Conservation (phyloP, 2,797 vertebrate species). For the Microctenopoma stevenorrisi region DNA sequence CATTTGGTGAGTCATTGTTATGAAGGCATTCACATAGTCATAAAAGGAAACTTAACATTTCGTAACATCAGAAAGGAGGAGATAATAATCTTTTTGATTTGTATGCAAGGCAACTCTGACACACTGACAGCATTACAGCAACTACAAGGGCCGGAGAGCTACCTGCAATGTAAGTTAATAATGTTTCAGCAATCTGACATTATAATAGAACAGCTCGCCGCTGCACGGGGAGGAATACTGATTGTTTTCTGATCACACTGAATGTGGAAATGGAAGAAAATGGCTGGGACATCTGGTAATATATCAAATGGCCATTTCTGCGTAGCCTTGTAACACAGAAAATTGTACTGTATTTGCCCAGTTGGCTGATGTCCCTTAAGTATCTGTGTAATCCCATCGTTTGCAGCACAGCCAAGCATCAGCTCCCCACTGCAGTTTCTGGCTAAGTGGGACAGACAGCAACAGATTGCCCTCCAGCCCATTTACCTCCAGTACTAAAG, state of each 20-base stretch:
- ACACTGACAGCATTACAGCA: conserved; percentile 17
- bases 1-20: conserved; percentile 55
- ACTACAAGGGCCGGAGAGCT: conserved; percentile 29
- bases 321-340: conserved; percentile 22
- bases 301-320: conserved; percentile 23
- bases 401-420: conserved; percentile 45
- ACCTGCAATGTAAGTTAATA: conserved; percentile 36
- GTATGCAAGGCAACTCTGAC: conserved; percentile 27
- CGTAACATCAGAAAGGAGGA: conserved; percentile 35
- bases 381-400: conserved; percentile 49
- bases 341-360: conserved; percentile 27
- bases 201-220: conserved; percentile 13
- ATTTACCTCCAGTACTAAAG: conserved; percentile 68
- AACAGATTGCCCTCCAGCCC: conserved; percentile 77
- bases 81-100: conserved; percentile 54
- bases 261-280: conserved; percentile 17
- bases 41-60: conserved; percentile 46
- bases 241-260: conserved; percentile 38
- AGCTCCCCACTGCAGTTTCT: conserved; percentile 38
- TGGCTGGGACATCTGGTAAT: conserved; percentile 18
- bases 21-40: conserved; percentile 43
- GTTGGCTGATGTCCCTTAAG: conserved; percentile 31
- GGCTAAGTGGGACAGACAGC: conserved; percentile 75
- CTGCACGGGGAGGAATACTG: conserved; percentile 6
- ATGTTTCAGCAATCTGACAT: conserved; percentile 34